Evolutionary conservation across 2,888 invertebrate species (phyloP).

Genomic region (Iselma pallidipennis): DNA sequence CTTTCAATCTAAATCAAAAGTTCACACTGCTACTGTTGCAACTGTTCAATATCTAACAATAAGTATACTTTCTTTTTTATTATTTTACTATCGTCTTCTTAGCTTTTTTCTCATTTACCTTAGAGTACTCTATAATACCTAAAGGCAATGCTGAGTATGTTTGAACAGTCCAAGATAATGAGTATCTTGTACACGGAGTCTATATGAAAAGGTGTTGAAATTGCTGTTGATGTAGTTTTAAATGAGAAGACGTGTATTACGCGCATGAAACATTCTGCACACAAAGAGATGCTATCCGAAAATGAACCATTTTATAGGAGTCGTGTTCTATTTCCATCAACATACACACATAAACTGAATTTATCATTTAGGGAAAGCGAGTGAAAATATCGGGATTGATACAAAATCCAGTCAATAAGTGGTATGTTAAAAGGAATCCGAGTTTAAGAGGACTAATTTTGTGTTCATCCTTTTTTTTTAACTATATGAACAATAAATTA

Average conservation of each 20-base stretch:
- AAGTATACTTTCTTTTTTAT: neutral
- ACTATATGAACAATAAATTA: no score
- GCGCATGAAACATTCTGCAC: constrained; percentile 13
- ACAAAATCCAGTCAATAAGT: constrained; percentile 31
- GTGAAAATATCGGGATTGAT: constrained; percentile 31
- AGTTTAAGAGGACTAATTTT: no score
- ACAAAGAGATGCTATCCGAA: constrained; percentile 45
- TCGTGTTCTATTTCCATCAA: constrained; percentile 34
- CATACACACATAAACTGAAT: constrained; percentile 32
- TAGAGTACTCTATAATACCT: neutral
- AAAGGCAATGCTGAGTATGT: neutral
- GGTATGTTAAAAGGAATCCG: no score
- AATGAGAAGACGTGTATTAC: constrained; percentile 39
- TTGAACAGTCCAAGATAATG: neutral
- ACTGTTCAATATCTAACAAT: neutral
- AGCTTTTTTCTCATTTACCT: neutral
- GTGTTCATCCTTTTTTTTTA: no score
- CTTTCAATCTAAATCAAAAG: neutral
- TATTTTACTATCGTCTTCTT: neutral
- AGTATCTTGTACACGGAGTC: neutral
- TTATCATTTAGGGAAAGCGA: constrained; percentile 31
- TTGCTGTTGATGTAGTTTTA: constrained; percentile 46
- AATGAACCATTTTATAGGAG: constrained; percentile 41
- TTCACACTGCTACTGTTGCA: neutral
- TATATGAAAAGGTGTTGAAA: constrained; percentile 47